Percentiles rank a stretch among this genome's conserved stretches.
phyloP scores from a whole-genome alignment of 2,888 invertebrate genomes.

The Gymnosoma rotundatum region DNA sequence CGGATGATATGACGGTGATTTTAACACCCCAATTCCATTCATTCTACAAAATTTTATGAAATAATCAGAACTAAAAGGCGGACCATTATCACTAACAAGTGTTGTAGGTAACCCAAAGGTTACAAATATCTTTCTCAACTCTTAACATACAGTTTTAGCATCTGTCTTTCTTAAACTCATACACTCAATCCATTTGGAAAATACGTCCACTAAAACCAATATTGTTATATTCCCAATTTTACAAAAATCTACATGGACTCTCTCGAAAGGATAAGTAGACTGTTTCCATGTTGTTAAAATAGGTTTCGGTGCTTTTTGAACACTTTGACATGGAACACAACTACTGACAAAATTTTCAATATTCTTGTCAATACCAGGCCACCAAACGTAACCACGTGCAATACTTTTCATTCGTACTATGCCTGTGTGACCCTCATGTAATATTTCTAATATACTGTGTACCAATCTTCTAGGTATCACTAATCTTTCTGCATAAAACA shows the following conservation, averaged over 20 bases:
- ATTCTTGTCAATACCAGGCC: no score
- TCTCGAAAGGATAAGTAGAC: constrained; percentile 33
- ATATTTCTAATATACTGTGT: constrained; percentile 55
- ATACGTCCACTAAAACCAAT: constrained; percentile 16
- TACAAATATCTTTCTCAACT: constrained; percentile 30
- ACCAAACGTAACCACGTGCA: constrained; percentile 57
- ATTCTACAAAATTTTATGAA: constrained; percentile 34
- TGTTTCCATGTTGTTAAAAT: constrained; percentile 40
- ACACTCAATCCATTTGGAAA: constrained; percentile 46
- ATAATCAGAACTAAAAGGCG: constrained; percentile 29
- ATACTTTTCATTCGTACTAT: no score
- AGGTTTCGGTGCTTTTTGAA: constrained; percentile 21
- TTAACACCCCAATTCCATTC: constrained; percentile 23
- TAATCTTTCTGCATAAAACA: constrained; percentile 59
- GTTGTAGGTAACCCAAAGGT: constrained; percentile 24
- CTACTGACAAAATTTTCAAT: no score
- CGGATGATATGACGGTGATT: constrained; percentile 33
- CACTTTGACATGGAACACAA: constrained; percentile 65
- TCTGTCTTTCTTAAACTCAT: constrained; percentile 7
- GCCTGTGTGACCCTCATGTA: constrained; percentile 74
- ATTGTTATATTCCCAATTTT: constrained; percentile 26
- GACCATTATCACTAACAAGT: constrained; percentile 37
- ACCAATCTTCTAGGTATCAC: constrained; percentile 15
- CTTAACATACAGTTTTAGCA: constrained; percentile 6
- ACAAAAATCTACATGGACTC: constrained; percentile 49